Base-by-base conservation (phyloP, 2,113 vertebrate genomes). In the Chaenocephalus aceratus region DNA sequence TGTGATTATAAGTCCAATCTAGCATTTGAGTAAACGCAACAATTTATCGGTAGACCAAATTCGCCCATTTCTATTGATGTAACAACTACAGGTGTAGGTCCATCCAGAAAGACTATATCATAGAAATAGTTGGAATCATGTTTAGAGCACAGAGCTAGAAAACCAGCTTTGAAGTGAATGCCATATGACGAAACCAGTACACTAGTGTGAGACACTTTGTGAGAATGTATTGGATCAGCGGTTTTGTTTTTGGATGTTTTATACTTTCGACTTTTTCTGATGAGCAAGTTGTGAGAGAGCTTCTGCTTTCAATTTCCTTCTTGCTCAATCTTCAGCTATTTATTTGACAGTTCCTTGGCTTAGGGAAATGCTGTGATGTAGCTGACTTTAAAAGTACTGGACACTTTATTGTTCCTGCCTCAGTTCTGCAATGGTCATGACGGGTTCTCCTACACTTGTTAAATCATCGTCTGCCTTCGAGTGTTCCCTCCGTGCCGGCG, bases 391-490 rank as follows among this genome's bases (percentile, higher is more conserved):
- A n/a, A n/a, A n/a, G 21, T 2, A 16, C 57, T 58, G 62, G 52
- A 34, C 56, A 8, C 48, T 36, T n/a, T n/a, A n/a, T 30, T 41
- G 5, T 41, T 54, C 44, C 4, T 0, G 53, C 54, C 66, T 57
- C 46, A 11, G 30, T 16, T 75, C 61, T 30, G 63, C 41, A 44
- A 74, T 49, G n/a, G 36, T 64, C 51, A 15, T 1, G 41, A 63
- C 70, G 34, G 0, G 41, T 86, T 68, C 41, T 12, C 1, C 46
- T 63, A 21, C 68, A 88, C 72, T 77, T 49, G 49, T 68, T 49
- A 72, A 72, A 65, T 21, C 34, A 26, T 75, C 74, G 58, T 61
- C 52, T 66, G 85, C 64, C 80, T 67, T 49, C n/a, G 18, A 73
- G 77, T 64, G 78, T 26, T 64, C 72, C 64, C 78, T 78, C 30